A percentile compares a stretch with the other conserved stretches of the same genome.
Evolutionary conservation across 92 coral and sea anemone genomes (phyloP).

Genomic region (Bergia sp.): DNA sequence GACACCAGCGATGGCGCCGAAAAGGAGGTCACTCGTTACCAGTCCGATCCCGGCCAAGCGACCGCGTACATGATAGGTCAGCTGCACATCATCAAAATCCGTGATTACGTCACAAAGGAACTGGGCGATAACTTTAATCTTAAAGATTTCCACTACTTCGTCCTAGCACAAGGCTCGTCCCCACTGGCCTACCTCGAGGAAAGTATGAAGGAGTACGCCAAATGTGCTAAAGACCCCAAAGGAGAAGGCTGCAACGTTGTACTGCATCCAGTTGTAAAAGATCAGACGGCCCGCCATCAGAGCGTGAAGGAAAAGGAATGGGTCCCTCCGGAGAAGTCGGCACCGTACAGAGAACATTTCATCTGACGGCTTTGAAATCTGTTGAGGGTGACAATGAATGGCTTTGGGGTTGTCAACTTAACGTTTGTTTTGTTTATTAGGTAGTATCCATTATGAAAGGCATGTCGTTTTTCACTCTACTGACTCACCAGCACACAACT

Average conservation of each 20-base stretch:
- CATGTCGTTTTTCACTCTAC: not conserved
- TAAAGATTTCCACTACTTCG: constrained; percentile 82
- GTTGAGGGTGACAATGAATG: not conserved
- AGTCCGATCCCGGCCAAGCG: constrained; percentile 94
- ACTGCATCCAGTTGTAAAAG: constrained; percentile 57
- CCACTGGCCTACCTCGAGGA: constrained; percentile 76
- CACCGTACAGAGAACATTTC: constrained; percentile 32
- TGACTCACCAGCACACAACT: not conserved
- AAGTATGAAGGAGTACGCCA: constrained; percentile 72
- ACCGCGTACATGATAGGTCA: constrained; percentile 96
- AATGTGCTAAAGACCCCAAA: constrained; percentile 60
- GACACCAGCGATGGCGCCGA: constrained; percentile 84
- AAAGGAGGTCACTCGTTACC: constrained; percentile 92
- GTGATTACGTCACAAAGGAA: constrained; percentile 68
- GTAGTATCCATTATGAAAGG: not conserved
- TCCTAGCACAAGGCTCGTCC: constrained; percentile 89
- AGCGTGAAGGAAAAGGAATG: constrained; percentile 7
- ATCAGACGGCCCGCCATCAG: constrained; percentile 9
- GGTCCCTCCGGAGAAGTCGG: constrained; percentile 24
- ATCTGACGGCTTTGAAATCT: not conserved
- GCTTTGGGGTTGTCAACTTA: not conserved
- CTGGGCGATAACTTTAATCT: constrained; percentile 68
- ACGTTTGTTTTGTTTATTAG: not conserved
- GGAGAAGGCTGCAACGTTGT: constrained; percentile 73
- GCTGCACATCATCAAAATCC: constrained; percentile 75